These are phyloP conservation scores for Pteronura brasiliensis DNA, from an alignment of 2,113 vertebrate species.

Conservation along the genomic window DNA sequence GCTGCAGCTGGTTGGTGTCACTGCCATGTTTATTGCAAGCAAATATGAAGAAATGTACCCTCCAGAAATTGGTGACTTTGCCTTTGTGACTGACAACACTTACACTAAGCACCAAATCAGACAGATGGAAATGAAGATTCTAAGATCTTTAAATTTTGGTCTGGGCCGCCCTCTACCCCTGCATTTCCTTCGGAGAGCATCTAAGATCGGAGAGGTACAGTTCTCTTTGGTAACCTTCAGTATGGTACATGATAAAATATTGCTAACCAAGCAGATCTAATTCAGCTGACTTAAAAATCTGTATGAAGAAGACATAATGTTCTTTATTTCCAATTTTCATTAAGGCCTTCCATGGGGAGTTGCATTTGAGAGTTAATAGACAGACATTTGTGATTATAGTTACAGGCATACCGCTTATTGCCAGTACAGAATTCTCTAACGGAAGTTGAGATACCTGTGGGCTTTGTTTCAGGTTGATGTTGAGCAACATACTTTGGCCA, in stretches of 20 bases:
- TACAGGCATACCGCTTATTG: background rate
- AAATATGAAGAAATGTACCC: conserved; percentile 91
- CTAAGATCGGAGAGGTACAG: conserved; percentile 87
- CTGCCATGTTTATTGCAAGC: conserved; percentile 91
- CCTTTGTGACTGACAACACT: conserved; percentile 82
- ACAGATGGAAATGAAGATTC: conserved; percentile 89
- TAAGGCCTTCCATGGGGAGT: background rate
- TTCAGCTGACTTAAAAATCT: background rate
- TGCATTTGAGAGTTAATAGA: background rate
- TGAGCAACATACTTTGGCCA: conserved; percentile 87
- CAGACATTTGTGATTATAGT: background rate
- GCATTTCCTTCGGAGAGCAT: conserved; percentile 88
- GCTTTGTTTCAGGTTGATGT: conserved; percentile 83
- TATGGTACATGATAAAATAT: background rate
- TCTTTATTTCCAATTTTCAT: background rate
- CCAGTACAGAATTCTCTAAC: background rate
- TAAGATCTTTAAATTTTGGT: conserved; percentile 85
- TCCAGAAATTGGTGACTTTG: conserved; percentile 85
- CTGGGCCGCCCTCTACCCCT: conserved; percentile 86
- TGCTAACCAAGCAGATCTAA: background rate
- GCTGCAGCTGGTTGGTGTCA: conserved; percentile 90
- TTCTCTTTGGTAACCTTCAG: background rate
- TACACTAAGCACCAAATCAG: conserved; percentile 87
- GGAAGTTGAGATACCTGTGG: background rate
- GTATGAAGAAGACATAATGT: background rate